Evolutionary conservation across 2,113 vertebrate genomes (phyloP).

Genomic region (Macroglossus sobrinus): DNA sequence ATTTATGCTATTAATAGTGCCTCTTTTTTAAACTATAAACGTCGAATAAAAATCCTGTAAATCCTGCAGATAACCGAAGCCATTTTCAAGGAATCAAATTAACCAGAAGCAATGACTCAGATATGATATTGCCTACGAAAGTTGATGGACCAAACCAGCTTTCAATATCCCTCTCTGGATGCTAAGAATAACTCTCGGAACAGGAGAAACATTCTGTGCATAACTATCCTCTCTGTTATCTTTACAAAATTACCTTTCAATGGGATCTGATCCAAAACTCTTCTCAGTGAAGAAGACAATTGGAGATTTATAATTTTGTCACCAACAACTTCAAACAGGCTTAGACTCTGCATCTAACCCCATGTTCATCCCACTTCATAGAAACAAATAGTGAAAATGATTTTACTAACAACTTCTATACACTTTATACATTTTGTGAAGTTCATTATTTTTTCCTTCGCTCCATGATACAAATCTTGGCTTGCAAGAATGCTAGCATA

Average conservation of each 20-base stretch:
- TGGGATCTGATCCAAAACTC: neutral
- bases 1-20: slow-evolving; percentile 28
- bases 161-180: neutral
- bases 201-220: neutral
- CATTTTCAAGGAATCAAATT: slow-evolving; percentile 26
- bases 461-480: neutral
- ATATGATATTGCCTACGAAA: neutral
- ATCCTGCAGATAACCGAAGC: slow-evolving; percentile 1
- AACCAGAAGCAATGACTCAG: neutral
- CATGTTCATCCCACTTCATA: neutral
- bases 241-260: neutral
- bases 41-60: slow-evolving; percentile 43
- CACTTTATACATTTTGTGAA: neutral
- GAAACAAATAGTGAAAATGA: neutral
- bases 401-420: neutral
- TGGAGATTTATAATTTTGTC: neutral
- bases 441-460: neutral
- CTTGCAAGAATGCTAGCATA: neutral
- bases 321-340: neutral
- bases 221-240: neutral
- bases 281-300: neutral
- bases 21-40: slow-evolving; percentile 18
- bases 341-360: neutral
- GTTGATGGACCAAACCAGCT: neutral
- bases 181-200: neutral